A percentile compares a stretch with the other conserved stretches of the same genome.
These are phyloP conservation scores for Boloria euphrosyne DNA, from an alignment of 2,888 invertebrate species.

Conservation along the genomic window DNA sequence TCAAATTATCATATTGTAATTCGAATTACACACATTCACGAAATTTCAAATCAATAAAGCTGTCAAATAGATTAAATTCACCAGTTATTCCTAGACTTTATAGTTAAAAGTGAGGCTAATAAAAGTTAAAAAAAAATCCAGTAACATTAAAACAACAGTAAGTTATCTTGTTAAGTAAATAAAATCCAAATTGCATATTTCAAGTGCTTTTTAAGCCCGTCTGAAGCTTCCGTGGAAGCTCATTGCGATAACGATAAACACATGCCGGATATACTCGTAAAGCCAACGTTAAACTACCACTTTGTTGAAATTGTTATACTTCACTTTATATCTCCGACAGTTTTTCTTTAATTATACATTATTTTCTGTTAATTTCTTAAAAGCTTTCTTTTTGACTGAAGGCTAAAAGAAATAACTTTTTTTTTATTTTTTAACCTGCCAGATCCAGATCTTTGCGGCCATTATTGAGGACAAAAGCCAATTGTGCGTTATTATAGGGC, in stretches of 20 bases:
- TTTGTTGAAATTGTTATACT: slow-evolving; percentile 4
- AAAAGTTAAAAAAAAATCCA: background rate
- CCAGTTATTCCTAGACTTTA: no score
- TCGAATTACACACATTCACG: no score
- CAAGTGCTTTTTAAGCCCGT: slow-evolving; percentile 19
- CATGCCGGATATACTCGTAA: slow-evolving; percentile 2
- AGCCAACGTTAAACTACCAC: slow-evolving; percentile 13
- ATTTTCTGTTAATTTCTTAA: background rate
- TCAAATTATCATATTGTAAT: no score
- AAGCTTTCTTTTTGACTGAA: no score
- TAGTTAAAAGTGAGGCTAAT: background rate
- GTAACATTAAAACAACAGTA: background rate
- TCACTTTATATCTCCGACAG: background rate
- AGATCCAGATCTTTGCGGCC: no score
- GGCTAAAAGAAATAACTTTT: no score
- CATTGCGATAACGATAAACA: slow-evolving; percentile 33
- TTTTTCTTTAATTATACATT: background rate
- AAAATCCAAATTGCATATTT: slow-evolving; percentile 14
- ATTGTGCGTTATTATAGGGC: no score
- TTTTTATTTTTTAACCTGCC: no score
- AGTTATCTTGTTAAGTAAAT: slow-evolving; percentile 12
- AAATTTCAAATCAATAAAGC: no score
- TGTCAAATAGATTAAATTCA: no score
- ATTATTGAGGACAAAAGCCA: no score
- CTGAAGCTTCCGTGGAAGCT: slow-evolving; percentile 29